Percentiles rank a stretch among this genome's conserved stretches.
Conservation (phyloP, 2,113 vertebrate genomes). For the Nicator chloris region DNA sequence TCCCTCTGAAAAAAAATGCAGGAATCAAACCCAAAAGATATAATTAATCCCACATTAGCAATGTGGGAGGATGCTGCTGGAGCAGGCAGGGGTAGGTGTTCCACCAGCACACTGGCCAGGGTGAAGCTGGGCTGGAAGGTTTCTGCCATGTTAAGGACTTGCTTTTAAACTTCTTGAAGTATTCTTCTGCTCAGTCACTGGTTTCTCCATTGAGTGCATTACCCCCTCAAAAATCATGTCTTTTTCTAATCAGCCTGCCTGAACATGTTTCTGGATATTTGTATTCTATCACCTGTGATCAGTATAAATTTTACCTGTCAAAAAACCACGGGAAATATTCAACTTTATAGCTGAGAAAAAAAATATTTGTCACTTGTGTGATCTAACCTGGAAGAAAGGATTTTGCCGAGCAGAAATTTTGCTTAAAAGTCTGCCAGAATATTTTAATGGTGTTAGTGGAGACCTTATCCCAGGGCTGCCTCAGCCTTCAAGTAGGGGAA, state of each 20-base stretch:
- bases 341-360: neutral
- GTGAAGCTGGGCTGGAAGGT: neutral
- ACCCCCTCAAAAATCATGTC: accelerated
- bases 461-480: neutral
- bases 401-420: neutral
- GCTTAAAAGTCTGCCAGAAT: neutral
- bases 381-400: neutral
- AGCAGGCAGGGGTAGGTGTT: neutral
- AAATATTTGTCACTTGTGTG: neutral
- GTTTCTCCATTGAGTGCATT: neutral
- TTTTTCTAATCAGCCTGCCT: neutral
- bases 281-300: neutral
- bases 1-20: neutral
- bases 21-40: neutral
- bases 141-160: neutral
- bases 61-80: neutral
- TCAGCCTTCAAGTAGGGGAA: neutral
- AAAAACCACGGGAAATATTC: neutral
- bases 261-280: neutral
- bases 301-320: neutral
- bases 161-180: neutral
- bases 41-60: neutral
- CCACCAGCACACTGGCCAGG: neutral
- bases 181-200: neutral
- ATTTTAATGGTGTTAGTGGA: neutral